Base-by-base conservation (phyloP, 2,888 invertebrate species). In the Serripes groenlandicus region DNA sequence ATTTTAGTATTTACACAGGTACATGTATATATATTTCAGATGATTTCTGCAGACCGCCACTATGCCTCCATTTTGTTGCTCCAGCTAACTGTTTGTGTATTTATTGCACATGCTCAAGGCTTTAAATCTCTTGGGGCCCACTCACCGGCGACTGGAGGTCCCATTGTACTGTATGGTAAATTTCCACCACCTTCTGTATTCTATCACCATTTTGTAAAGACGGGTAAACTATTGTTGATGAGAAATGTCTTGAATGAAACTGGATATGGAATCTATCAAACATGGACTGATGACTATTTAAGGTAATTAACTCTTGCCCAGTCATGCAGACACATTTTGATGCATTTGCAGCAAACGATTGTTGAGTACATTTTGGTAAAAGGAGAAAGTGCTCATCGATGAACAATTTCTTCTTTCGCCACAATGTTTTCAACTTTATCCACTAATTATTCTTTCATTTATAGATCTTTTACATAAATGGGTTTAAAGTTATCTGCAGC, bases 251-350 rank as follows among this genome's bases (percentile, higher is more conserved):
- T 92, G 4, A 73, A 81, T 37, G 88, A 89, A 7, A 88, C 78
- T 7, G 74, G 85, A 21, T 88, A 91, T 64, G 90, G 92, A 35
- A 91, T 92, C 23, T 91, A 88, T 70, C 64, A 75, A 0, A 76
- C 88, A 32, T 94, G 94, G 94, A 91, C 88, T 23, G 93, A 93
- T 84, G 81, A 88, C 21, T 93, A 91, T 83, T 69, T 93, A 5
- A 85, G 85, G 92, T 91, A 83, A 81, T 23, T 66, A 21, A 2
- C n/a, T n/a, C 7, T 5, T 49, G 49, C n/a, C n/a, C n/a, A n/a
- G n/a, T n/a, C n/a, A n/a, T n/a, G n/a, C n/a, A n/a, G n/a, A n/a
- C n/a, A n/a, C n/a, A n/a, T n/a, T n/a, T n/a, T n/a, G n/a, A n/a
- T n/a, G n/a, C n/a, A n/a, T n/a, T n/a, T n/a, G n/a, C n/a, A n/a